Conservation (phyloP, 2,113 vertebrate species). For the Halcyon senegalensis region DNA sequence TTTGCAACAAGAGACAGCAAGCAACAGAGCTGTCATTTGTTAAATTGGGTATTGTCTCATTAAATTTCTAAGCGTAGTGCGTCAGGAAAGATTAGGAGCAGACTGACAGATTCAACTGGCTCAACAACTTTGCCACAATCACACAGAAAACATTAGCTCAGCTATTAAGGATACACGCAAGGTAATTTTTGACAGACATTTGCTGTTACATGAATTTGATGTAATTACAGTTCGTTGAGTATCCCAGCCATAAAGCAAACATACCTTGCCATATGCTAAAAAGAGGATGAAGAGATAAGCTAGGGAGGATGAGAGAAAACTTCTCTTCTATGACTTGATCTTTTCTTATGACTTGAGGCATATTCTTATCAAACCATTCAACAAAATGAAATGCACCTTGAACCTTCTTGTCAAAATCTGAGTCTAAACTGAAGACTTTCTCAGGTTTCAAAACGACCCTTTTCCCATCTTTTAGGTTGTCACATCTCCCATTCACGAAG, state of each 20-base stretch:
- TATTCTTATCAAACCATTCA: background rate
- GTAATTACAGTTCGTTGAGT: background rate
- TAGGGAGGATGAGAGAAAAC: background rate
- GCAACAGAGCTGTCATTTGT: conserved; percentile 12
- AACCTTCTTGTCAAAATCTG: background rate
- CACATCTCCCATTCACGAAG: background rate
- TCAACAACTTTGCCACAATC: background rate
- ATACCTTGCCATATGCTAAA: background rate
- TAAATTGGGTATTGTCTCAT: conserved; percentile 41
- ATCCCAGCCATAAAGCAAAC: background rate
- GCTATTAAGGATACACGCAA: background rate
- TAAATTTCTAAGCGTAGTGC: background rate
- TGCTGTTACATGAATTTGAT: background rate
- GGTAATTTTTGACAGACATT: background rate
- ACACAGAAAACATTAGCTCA: background rate
- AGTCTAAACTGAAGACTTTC: background rate
- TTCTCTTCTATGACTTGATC: background rate
- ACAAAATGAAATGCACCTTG: background rate
- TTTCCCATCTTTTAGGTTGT: background rate
- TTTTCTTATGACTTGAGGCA: background rate
- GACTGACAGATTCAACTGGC: background rate
- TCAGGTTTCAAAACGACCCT: background rate
- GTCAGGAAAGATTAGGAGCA: background rate
- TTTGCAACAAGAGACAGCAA: background rate
- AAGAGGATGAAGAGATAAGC: background rate